Base-by-base conservation (phyloP, 1,140 invertebrate genomes). In the Schlechtendalia chinensis region DNA sequence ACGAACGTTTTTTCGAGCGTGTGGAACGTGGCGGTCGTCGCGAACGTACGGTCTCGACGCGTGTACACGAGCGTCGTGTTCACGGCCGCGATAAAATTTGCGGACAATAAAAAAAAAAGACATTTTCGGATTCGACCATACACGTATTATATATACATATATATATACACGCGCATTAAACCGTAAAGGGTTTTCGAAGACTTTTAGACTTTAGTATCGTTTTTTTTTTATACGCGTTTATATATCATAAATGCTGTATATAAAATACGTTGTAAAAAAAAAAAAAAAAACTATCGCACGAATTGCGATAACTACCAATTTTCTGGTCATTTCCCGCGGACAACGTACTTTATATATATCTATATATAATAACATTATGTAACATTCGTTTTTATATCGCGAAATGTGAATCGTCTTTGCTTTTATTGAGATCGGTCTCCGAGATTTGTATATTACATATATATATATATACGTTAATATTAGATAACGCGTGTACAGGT, bases 41-140 rank as follows among this genome's bases (percentile, higher is more conserved):
- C 47, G 47, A 11, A 6, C 14, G 47, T 50, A 50, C 47, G 1
- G 47, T n/a, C n/a, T n/a, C n/a, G n/a, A n/a, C n/a, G n/a, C n/a
- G n/a, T n/a, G n/a, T n/a, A n/a, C 14, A 50, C 14, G 14, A 50
- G 47, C 14, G 47, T 50, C 47, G 47, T 1, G 8, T 50, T 50
- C 47, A 12, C 32, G 32, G 32, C 8, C 32, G 29, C 29, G 61
- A 63, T 63, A 29, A 29, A 19, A 67, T 67, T 16, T n/a, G 63
- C 5, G 32, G 63, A 67, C 63, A 67, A 67, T 67, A 67, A 67
- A 50, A 65, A 67, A 50, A 65, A 67, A 67, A 10, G 32, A n/a
- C 14, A 14, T 67, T 39, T 39, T 32, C 32, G 63, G 17, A 65
- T 65, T 67, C 63, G 63, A 39, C 19, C 39, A n/a, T 29, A 67